phyloP scores from a whole-genome alignment of 2,797 vertebrate genomes.

The Enteromius afrohamiltoni region DNA sequence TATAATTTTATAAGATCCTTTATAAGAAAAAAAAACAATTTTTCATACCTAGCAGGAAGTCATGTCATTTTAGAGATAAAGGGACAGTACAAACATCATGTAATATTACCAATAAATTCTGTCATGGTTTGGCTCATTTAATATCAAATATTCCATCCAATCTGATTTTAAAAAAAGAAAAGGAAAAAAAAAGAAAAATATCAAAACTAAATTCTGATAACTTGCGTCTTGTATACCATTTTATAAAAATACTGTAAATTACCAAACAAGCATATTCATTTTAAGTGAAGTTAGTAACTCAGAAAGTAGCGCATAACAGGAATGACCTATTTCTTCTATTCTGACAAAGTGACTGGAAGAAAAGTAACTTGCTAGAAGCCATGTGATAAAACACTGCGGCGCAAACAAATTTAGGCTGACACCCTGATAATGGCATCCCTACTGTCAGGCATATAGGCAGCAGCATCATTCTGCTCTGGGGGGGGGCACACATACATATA shows the following conservation, averaged over 20 bases:
- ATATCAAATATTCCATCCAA: background rate
- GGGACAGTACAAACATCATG: background rate
- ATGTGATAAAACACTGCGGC: background rate
- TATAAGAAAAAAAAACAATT: background rate
- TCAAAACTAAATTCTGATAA: background rate
- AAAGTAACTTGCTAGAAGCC: background rate
- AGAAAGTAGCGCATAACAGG: background rate
- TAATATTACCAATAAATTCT: background rate
- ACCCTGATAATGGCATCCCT: background rate
- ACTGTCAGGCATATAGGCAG: background rate
- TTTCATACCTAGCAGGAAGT: background rate
- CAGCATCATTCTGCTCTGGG: background rate
- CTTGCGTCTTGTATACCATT: background rate
- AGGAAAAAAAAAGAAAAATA: background rate
- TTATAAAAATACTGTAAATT: background rate
- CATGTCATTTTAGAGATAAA: background rate
- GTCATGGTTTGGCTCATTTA: background rate
- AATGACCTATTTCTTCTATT: background rate
- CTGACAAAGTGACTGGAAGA: background rate
- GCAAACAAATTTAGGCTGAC: slow-evolving; percentile 10
- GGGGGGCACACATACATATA: background rate
- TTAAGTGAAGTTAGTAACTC: background rate
- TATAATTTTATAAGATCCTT: background rate
- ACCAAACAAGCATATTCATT: background rate
- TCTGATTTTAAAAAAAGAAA: background rate